phyloP scores from a whole-genome alignment of 2,888 invertebrate genomes.

The Pseudeuparius sepicola region DNA sequence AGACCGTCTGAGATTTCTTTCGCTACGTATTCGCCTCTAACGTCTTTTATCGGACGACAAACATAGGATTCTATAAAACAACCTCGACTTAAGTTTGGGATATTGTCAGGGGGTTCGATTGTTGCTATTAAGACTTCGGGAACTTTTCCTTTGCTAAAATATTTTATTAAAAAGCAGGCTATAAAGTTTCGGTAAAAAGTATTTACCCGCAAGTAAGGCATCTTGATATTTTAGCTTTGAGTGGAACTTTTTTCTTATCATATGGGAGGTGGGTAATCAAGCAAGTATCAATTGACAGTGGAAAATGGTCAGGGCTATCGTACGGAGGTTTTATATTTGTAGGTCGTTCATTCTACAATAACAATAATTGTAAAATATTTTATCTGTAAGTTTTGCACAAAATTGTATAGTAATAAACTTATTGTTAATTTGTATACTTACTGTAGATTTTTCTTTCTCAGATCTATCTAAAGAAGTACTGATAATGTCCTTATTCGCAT shows the following conservation, averaged over 20 bases:
- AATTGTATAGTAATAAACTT: slow-evolving; percentile 7
- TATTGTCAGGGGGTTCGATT: slow-evolving; percentile 69
- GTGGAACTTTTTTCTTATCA: slow-evolving; percentile 57
- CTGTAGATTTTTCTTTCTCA: slow-evolving; percentile 37
- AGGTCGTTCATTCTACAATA: slow-evolving; percentile 16
- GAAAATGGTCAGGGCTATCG: slow-evolving; percentile 35
- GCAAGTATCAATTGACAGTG: slow-evolving; percentile 24
- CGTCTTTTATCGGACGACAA: slow-evolving; percentile 65
- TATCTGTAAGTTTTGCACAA: slow-evolving; percentile 7
- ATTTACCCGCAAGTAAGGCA: slow-evolving; percentile 62
- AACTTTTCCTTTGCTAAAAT: slow-evolving; percentile 67
- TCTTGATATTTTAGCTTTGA: slow-evolving; percentile 60
- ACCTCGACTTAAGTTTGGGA: slow-evolving; percentile 61
- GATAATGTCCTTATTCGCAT: slow-evolving; percentile 34
- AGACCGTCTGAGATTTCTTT: slow-evolving; percentile 91
- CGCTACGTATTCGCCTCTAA: slow-evolving; percentile 75
- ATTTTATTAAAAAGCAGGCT: too few relatives aligned
- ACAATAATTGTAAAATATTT: too few relatives aligned
- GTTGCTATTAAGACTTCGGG: slow-evolving; percentile 87
- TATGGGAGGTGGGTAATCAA: slow-evolving; percentile 75
- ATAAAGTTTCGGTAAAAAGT: too few relatives aligned
- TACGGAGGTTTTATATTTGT: slow-evolving; percentile 21
- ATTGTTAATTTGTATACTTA: slow-evolving; percentile 14
- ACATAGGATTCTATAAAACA: slow-evolving; percentile 66
- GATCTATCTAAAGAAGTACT: slow-evolving; percentile 43